Evolutionary conservation across 2,888 invertebrate species (phyloP).

Genomic region (Malthinus flaveolus): DNA sequence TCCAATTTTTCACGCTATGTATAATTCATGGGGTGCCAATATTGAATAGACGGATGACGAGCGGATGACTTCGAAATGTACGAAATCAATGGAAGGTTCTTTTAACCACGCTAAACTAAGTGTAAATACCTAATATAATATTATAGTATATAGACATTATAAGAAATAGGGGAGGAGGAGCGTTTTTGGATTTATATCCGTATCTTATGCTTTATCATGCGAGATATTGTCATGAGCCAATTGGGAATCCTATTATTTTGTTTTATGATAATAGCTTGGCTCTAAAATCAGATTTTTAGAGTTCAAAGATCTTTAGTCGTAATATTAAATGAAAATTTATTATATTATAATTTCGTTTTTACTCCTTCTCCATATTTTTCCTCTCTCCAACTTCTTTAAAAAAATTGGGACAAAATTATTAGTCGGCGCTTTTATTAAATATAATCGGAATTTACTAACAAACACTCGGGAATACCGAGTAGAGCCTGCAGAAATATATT

Average conservation of each 20-base stretch:
- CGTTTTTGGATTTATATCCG: constrained; percentile 23
- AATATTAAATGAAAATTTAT: constrained; percentile 16
- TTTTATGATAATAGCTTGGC: constrained; percentile 30
- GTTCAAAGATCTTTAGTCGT: constrained; percentile 25
- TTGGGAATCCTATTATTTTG: constrained; percentile 28
- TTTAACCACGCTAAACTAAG: constrained; percentile 37
- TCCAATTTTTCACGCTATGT: constrained; percentile 40
- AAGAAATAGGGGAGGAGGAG: constrained; percentile 10
- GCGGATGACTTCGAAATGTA: constrained; percentile 40
- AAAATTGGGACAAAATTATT: constrained; percentile 3
- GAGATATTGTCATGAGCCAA: constrained; percentile 26
- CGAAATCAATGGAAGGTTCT: constrained; percentile 39
- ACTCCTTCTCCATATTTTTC: no score
- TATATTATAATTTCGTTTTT: constrained; percentile 2
- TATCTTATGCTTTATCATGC: constrained; percentile 21
- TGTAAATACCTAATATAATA: constrained; percentile 36
- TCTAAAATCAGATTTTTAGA: constrained; percentile 20
- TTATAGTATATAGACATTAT: constrained; percentile 13
- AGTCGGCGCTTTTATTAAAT: no score
- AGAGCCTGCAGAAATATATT: no score
- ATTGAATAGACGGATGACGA: constrained; percentile 41
- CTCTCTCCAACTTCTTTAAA: no score
- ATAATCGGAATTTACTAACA: no score
- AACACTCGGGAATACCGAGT: no score
- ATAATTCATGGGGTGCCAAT: constrained; percentile 42